These are phyloP conservation scores for Steinernema hermaphroditum DNA, from an alignment of 2,888 invertebrate species.

Conservation along the genomic window DNA sequence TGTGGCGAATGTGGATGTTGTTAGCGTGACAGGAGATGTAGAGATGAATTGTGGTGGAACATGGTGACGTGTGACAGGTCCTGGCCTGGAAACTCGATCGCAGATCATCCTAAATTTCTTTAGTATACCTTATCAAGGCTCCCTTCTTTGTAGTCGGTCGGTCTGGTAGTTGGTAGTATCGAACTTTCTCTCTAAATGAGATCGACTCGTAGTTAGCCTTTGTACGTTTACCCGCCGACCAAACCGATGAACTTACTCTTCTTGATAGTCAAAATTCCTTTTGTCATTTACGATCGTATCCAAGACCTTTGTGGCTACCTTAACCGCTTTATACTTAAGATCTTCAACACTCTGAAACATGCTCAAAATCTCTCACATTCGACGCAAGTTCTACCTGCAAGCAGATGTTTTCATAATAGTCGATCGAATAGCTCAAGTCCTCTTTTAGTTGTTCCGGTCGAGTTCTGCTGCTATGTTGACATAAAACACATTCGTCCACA, in stretches of 20 bases:
- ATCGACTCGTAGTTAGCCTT: background rate
- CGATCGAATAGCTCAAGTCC: background rate
- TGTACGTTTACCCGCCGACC: too few species aligned
- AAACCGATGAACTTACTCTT: background rate
- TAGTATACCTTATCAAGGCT: background rate
- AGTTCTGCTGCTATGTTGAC: constrained; percentile 5
- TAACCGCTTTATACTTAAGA: background rate
- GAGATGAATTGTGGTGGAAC: constrained; percentile 3
- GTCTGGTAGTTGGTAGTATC: background rate
- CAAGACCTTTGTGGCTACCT: constrained; percentile 7
- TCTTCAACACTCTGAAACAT: constrained; percentile 2
- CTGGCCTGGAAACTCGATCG: constrained; percentile 7
- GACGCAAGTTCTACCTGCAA: constrained; percentile 2
- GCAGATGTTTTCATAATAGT: constrained; percentile 26
- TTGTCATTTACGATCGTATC: background rate
- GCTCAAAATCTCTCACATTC: too few species aligned
- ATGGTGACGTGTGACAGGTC: background rate
- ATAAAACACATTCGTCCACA: constrained; percentile 14
- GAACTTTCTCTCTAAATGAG: constrained; percentile 3
- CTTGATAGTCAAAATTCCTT: constrained; percentile 12
- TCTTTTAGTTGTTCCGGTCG: background rate
- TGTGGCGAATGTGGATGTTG: background rate
- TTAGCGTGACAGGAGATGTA: background rate
- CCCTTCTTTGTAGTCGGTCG: background rate
- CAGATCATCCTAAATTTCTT: too few species aligned